Evolutionary conservation across 2,113 vertebrate species (phyloP).

Genomic region (Anhinga anhinga): DNA sequence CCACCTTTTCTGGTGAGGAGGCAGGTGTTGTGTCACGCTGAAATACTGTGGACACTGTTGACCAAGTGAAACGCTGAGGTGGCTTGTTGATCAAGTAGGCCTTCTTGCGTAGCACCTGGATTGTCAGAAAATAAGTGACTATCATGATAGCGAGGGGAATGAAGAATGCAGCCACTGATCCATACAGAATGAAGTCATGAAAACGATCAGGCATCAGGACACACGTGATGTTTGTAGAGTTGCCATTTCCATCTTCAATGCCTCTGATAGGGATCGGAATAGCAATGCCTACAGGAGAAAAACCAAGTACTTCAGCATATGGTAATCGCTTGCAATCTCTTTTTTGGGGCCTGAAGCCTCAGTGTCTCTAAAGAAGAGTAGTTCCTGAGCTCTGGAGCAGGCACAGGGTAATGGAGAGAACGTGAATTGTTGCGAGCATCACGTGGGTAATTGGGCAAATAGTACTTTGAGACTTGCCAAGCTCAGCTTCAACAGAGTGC

Average conservation of each 20-base stretch:
- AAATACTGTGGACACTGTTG: conserved; percentile 83
- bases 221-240: conserved; percentile 81
- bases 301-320: conserved; percentile 18
- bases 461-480: not conserved
- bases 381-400: not conserved
- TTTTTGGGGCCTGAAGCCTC: not conserved
- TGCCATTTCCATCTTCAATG: conserved; percentile 70
- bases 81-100: conserved; percentile 86
- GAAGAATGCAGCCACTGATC: conserved; percentile 92
- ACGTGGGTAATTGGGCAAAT: not conserved
- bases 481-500: not conserved
- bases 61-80: conserved; percentile 80
- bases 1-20: conserved; percentile 79
- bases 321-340: not conserved
- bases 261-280: conserved; percentile 92
- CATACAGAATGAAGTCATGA: conserved; percentile 89
- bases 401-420: not conserved
- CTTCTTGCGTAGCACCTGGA: conserved; percentile 88
- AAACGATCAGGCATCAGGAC: conserved; percentile 83
- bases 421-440: not conserved
- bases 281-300: conserved; percentile 86
- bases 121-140: conserved; percentile 93
- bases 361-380: not conserved
- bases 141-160: conserved; percentile 94
- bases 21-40: conserved; percentile 76